Conservation (phyloP, 2,888 invertebrate species). For the Phyllotreta cruciferae region DNA sequence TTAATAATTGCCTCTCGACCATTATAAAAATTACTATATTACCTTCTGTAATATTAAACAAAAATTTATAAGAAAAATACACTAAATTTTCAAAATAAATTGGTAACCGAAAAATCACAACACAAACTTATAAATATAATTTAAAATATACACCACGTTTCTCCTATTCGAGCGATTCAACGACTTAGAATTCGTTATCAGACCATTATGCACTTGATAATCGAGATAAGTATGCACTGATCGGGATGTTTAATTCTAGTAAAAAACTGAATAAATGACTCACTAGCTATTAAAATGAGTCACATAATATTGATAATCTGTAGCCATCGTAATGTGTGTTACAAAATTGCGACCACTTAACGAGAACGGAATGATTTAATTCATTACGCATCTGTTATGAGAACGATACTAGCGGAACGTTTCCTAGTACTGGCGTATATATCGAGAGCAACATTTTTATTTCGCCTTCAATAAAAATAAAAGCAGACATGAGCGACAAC, state of each 20-base stretch:
- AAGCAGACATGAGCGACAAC: slow-evolving; percentile 45
- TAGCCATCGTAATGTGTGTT: slow-evolving; percentile 44
- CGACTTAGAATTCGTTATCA: too few species aligned
- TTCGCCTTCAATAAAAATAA: slow-evolving; percentile 51
- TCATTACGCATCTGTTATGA: slow-evolving; percentile 37
- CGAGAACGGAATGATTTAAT: slow-evolving; percentile 27
- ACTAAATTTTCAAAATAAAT: too few species aligned
- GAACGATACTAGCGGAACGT: slow-evolving; percentile 44
- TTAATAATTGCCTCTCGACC: too few species aligned
- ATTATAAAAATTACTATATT: neutral
- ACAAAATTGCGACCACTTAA: slow-evolving; percentile 27
- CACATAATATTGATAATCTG: slow-evolving; percentile 58
- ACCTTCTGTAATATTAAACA: neutral
- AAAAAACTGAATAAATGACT: slow-evolving; percentile 50
- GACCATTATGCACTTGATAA: slow-evolving; percentile 59
- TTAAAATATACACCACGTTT: too few species aligned
- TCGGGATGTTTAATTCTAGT: slow-evolving; percentile 3
- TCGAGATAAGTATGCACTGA: slow-evolving; percentile 52
- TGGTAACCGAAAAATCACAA: too few species aligned
- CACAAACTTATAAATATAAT: too few species aligned
- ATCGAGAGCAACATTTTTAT: slow-evolving; percentile 48
- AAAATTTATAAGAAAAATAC: too few species aligned
- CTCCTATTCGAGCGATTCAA: too few species aligned
- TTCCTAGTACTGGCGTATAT: slow-evolving; percentile 48
- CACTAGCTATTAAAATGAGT: slow-evolving; percentile 57